A percentile compares a stretch with the other conserved stretches of the same genome.
Evolutionary conservation across 1,140 invertebrate genomes (phyloP).

Genomic region (Leptoteleia sp.): DNA sequence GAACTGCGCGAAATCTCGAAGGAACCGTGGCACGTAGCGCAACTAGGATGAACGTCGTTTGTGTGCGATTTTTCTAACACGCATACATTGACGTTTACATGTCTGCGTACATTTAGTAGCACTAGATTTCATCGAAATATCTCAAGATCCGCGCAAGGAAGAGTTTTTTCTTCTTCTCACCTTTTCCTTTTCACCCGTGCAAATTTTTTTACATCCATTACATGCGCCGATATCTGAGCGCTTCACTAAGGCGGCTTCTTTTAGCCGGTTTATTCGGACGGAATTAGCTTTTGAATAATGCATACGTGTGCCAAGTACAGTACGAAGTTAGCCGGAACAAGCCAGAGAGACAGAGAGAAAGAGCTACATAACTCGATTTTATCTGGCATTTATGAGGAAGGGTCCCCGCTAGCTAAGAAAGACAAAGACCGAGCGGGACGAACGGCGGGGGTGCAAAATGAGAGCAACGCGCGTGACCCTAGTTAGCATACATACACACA

Average conservation of each 20-base stretch:
- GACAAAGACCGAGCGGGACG: constrained; percentile 58
- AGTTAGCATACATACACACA: constrained; percentile 57
- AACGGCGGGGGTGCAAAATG: constrained; percentile 37
- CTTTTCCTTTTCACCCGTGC: constrained; percentile 55
- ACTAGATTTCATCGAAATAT: constrained; percentile 35
- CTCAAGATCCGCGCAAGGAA: constrained; percentile 25
- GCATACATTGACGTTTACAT: not conserved
- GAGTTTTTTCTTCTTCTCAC: constrained; percentile 49
- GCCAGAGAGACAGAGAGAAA: constrained; percentile 65
- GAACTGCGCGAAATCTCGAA: constrained; percentile 1
- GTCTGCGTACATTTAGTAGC: constrained; percentile 27
- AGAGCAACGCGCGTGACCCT: constrained; percentile 47
- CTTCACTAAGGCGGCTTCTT: constrained; percentile 69
- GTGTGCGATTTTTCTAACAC: not conserved
- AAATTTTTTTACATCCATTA: constrained; percentile 69
- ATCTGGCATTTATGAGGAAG: constrained; percentile 76
- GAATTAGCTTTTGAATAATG: constrained; percentile 79
- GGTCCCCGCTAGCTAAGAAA: constrained; percentile 60
- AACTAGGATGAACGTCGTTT: not conserved
- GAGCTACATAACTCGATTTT: constrained; percentile 75
- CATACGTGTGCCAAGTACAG: constrained; percentile 68
- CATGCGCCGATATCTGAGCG: constrained; percentile 67
- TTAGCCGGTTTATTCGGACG: constrained; percentile 72
- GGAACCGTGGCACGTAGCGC: not conserved
- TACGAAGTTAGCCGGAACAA: constrained; percentile 61